Conservation (phyloP, 2,888 invertebrate species). For the Aphodius sticticus region DNA sequence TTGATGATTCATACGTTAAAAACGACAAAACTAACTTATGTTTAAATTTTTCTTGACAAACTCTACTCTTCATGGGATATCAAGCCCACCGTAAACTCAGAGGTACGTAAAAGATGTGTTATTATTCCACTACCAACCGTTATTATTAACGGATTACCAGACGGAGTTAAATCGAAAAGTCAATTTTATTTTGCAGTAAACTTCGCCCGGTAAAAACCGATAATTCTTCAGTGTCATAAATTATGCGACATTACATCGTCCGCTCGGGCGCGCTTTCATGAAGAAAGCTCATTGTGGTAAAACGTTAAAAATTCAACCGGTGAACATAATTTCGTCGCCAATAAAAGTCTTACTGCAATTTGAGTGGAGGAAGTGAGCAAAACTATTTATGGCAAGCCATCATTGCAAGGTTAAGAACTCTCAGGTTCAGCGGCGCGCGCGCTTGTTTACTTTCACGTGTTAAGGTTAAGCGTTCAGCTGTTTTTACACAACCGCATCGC, state of each 20-base stretch:
- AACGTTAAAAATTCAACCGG: neutral
- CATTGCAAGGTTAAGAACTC: neutral
- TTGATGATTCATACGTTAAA: too few relatives aligned
- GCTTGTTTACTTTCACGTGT: slow-evolving; percentile 4
- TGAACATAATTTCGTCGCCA: neutral
- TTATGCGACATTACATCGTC: neutral
- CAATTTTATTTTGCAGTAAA: neutral
- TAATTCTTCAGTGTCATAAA: neutral
- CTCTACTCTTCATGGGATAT: too few relatives aligned
- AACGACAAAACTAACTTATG: too few relatives aligned
- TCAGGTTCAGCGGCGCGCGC: neutral
- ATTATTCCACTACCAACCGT: neutral
- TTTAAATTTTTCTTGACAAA: too few relatives aligned
- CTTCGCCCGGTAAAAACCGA: neutral
- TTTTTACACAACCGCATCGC: neutral
- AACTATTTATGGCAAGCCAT: neutral
- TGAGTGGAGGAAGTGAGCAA: neutral
- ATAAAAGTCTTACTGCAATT: neutral
- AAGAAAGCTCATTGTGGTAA: neutral
- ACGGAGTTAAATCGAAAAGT: neutral
- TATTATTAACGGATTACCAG: neutral
- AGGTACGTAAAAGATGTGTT: too few relatives aligned
- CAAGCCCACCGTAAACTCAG: too few relatives aligned
- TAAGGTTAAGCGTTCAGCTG: neutral
- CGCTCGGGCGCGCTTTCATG: neutral